Evolutionary conservation across 2,113 vertebrate species (phyloP).

Genomic region (Anhinga anhinga): DNA sequence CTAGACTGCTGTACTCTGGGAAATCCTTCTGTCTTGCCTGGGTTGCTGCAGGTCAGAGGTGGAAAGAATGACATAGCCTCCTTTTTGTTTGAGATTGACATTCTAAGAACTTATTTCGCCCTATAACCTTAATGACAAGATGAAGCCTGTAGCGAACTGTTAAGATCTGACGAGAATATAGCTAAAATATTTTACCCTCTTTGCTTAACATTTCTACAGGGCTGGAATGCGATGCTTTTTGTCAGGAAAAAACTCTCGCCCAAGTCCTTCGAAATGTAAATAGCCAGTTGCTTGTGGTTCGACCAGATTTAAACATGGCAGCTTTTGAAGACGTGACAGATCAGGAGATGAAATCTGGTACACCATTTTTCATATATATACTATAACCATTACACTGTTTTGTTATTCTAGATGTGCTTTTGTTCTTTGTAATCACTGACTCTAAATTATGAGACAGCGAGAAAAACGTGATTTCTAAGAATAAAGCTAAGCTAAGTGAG

Average conservation of each 20-base stretch:
- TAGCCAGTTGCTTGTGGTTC: constrained; percentile 65
- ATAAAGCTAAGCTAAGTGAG: background rate
- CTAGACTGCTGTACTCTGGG: background rate
- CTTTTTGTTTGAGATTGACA: background rate
- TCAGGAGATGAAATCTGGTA: constrained; percentile 55
- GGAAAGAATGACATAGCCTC: background rate
- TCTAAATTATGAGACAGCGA: background rate
- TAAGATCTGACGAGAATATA: background rate
- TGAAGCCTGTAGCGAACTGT: background rate
- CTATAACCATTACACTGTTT: background rate
- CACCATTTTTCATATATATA: background rate
- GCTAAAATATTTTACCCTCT: background rate
- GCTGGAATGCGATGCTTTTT: constrained; percentile 69
- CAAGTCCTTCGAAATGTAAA: constrained; percentile 59
- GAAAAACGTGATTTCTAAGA: background rate
- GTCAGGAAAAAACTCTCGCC: background rate
- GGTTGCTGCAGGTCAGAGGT: background rate
- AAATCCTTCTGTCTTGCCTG: background rate
- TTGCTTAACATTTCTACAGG: background rate
- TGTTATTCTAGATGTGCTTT: background rate
- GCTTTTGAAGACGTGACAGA: constrained; percentile 68
- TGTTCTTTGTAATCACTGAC: background rate
- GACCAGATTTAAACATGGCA: background rate
- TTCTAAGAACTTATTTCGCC: background rate
- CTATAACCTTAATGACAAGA: background rate